Conservation (phyloP, 2,113 vertebrate species). For the Chaetodon trifascialis region DNA sequence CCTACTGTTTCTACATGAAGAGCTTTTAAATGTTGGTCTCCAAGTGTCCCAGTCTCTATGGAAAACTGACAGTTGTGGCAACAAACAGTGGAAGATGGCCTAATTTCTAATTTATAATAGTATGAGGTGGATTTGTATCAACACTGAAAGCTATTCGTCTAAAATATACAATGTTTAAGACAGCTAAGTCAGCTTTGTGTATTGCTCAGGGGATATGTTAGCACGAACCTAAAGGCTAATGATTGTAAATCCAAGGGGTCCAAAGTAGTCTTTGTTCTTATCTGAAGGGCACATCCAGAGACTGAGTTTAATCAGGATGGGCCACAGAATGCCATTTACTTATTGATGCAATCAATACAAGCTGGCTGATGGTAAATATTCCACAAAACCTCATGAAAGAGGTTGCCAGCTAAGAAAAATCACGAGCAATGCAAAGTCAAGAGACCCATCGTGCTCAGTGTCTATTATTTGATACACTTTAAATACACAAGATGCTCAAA, state of each 20-base stretch:
- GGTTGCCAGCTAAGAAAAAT: constrained; percentile 57
- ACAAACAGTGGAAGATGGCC: constrained; percentile 70
- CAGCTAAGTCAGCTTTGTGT: constrained; percentile 34
- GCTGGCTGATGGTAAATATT: constrained; percentile 73
- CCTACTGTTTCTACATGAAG: constrained; percentile 78
- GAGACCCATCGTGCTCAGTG: constrained; percentile 18
- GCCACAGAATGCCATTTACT: constrained; percentile 45
- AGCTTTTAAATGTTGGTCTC: constrained; percentile 83
- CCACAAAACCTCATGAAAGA: constrained; percentile 76
- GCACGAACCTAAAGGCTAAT: constrained; percentile 14
- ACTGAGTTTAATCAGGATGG: constrained; percentile 39
- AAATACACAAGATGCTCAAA: constrained; percentile 57
- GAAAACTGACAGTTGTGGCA: constrained; percentile 68
- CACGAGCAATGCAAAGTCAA: constrained; percentile 61
- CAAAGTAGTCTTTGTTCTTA: constrained; percentile 40
- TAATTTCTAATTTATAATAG: constrained; percentile 75
- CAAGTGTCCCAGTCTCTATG: constrained; percentile 61
- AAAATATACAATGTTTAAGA: constrained; percentile 43
- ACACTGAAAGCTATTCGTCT: constrained; percentile 60
- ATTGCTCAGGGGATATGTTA: constrained; percentile 10
- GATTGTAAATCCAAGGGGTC: constrained; percentile 35
- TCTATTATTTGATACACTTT: constrained; percentile 65
- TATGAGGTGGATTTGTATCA: constrained; percentile 56
- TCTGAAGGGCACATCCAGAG: constrained; percentile 41
- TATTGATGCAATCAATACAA: constrained; percentile 72